These are phyloP conservation scores for Tipula helvola DNA, from an alignment of 2,888 invertebrate genomes.

Conservation along the genomic window DNA sequence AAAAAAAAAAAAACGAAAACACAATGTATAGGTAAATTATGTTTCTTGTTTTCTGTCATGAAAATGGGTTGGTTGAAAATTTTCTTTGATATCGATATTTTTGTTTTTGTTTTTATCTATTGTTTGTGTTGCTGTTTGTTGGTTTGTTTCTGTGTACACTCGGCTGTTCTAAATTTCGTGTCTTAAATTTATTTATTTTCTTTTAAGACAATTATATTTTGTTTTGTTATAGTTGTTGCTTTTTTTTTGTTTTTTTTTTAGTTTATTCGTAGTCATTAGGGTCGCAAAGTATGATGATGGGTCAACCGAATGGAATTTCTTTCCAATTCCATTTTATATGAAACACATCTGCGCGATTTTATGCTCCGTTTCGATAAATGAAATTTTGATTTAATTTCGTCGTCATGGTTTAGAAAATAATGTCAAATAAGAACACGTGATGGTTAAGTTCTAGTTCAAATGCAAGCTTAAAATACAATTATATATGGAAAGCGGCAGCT, in stretches of 20 bases:
- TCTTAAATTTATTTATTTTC: not conserved
- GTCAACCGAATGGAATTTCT: not conserved
- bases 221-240: not conserved
- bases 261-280: not conserved
- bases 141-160: not conserved
- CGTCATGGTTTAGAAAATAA: not conserved
- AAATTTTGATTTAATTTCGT: too few relatives aligned
- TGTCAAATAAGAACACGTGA: not conserved
- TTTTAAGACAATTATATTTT: not conserved
- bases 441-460: too few relatives aligned
- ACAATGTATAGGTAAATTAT: slow-evolving; percentile 4
- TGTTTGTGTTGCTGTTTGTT: not conserved
- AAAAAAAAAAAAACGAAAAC: not conserved
- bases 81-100: not conserved
- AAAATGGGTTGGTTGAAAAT: not conserved
- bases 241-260: not conserved
- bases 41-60: not conserved
- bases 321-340: not conserved
- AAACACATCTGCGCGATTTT: not conserved
- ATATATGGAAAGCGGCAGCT: too few relatives aligned
- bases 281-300: not conserved
- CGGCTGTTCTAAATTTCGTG: not conserved
- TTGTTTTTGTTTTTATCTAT: not conserved
- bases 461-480: too few relatives aligned
- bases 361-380: not conserved